These are phyloP conservation scores for Macrotus californicus DNA, from an alignment of 2,113 vertebrate species.

Conservation along the genomic window DNA sequence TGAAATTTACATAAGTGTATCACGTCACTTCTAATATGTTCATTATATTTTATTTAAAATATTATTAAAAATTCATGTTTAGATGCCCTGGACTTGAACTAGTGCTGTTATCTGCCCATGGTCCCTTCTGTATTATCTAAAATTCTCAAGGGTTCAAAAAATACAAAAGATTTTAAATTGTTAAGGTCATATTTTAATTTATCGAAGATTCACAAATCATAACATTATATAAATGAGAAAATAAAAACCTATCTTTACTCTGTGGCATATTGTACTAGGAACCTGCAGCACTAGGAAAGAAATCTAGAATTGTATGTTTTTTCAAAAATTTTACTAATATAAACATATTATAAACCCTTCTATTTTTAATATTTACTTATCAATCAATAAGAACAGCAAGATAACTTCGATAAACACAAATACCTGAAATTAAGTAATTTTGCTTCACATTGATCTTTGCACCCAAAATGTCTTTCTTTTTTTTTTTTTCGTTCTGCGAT, in stretches of 20 bases:
- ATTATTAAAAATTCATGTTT: constrained; percentile 78
- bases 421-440: not conserved
- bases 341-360: not conserved
- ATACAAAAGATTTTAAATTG: constrained; percentile 30
- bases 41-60: constrained; percentile 87
- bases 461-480: not conserved
- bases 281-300: not conserved
- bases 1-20: constrained; percentile 84
- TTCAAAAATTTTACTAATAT: not conserved
- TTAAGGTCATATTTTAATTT: constrained; percentile 51
- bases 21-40: constrained; percentile 77
- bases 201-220: constrained; percentile 62
- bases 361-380: not conserved
- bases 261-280: not conserved
- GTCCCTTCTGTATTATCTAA: constrained; percentile 49
- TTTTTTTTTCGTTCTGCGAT: too few relatives aligned
- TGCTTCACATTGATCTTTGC: not conserved
- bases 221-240: constrained; percentile 43
- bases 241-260: constrained; percentile 22
- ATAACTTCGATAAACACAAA: not conserved
- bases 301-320: not conserved
- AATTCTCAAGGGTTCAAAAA: constrained; percentile 43
- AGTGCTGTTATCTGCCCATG: constrained; percentile 49
- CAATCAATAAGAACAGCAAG: not conserved
- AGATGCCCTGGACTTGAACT: constrained; percentile 46